phyloP scores from a whole-genome alignment of 2,113 vertebrate genomes.

The Ictidomys tridecemlineatus region DNA sequence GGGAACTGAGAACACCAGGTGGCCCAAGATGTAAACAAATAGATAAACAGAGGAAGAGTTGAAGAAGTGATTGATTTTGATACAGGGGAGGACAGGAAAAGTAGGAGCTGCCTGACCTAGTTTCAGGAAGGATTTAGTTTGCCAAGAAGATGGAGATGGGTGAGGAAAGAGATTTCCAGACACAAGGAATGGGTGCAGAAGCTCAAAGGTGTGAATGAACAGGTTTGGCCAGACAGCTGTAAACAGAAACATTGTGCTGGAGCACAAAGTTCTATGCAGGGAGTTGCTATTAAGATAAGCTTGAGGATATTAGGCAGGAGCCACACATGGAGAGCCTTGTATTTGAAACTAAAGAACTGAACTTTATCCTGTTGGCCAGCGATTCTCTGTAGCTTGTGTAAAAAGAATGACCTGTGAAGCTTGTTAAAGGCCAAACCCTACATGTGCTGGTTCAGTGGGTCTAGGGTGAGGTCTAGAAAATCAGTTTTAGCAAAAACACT shows the following conservation, averaged over 20 bases:
- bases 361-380: not conserved
- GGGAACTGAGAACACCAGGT: not conserved
- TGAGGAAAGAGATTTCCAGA: not conserved
- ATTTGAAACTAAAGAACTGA: not conserved
- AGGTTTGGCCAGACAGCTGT: not conserved
- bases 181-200: not conserved
- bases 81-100: conserved; percentile 1
- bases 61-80: not conserved
- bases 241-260: not conserved
- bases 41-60: not conserved
- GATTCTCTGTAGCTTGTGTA: not conserved
- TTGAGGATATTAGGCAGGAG: not conserved
- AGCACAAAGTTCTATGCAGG: not conserved
- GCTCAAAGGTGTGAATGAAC: not conserved
- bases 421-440: not conserved
- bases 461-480: not conserved
- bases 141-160: not conserved
- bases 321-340: accelerated
- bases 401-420: not conserved
- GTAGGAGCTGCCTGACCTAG: not conserved
- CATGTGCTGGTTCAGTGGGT: not conserved
- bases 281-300: not conserved
- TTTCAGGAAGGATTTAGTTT: not conserved
- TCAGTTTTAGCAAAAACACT: not conserved
- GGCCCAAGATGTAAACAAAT: not conserved